Percentiles rank a stretch among this genome's conserved stretches.
phyloP scores from a whole-genome alignment of 2,888 invertebrate genomes.

The Escarpia spicata region DNA sequence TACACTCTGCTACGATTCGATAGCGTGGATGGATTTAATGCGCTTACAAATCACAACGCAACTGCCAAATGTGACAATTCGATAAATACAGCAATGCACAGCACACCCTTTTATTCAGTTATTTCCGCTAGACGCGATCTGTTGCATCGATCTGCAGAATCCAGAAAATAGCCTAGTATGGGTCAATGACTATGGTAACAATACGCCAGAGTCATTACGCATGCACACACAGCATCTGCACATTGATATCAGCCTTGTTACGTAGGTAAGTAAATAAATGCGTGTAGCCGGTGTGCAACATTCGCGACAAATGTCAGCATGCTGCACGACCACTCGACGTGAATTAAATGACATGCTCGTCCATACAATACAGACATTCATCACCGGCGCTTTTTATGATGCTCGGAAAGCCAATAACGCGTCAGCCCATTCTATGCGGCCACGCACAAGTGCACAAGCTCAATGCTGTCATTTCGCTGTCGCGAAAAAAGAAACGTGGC shows the following conservation, averaged over 20 bases:
- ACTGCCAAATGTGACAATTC: background rate
- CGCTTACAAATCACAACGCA: background rate
- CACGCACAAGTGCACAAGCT: background rate
- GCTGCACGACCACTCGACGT: background rate
- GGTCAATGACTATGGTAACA: background rate
- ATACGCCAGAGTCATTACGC: background rate
- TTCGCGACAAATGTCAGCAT: background rate
- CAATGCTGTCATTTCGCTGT: slow-evolving; percentile 16
- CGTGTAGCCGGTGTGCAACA: background rate
- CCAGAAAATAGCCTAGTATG: background rate
- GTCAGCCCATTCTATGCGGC: background rate
- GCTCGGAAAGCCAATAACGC: slow-evolving; percentile 8
- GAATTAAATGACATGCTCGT: slow-evolving; percentile 4
- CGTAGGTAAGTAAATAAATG: slow-evolving; percentile 1
- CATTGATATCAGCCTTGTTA: background rate
- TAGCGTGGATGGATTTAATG: background rate
- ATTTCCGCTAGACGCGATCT: background rate
- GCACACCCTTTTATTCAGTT: background rate
- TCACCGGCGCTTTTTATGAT: background rate
- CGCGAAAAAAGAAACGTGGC: background rate
- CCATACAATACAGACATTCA: background rate
- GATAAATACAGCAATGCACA: background rate
- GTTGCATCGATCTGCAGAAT: background rate
- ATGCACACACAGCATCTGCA: background rate
- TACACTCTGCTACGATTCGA: background rate